Evolutionary conservation across 1,140 invertebrate genomes (phyloP).

Genomic region (Heliconius hermathena): DNA sequence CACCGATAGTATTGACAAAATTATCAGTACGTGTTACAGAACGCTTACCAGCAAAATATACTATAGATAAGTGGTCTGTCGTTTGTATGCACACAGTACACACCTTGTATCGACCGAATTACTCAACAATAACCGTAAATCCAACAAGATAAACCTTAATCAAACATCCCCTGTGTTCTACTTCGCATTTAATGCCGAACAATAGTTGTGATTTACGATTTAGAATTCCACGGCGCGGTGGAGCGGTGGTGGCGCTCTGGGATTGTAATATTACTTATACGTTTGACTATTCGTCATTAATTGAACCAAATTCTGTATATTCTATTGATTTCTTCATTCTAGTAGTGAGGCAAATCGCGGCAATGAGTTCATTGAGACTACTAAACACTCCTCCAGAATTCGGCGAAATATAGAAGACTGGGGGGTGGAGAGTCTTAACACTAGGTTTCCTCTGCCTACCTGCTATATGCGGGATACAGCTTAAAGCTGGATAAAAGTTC

Average conservation of each 20-base stretch:
- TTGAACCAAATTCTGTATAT: conserved; percentile 25
- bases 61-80: background rate
- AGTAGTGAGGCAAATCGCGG: no score
- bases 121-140: conserved; percentile 67
- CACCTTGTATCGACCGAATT: conserved; percentile 34
- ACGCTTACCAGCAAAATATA: background rate
- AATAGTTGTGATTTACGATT: conserved; percentile 79
- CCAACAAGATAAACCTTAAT: conserved; percentile 78
- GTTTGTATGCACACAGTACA: conserved; percentile 14
- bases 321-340: no score
- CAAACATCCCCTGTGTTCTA: conserved; percentile 66
- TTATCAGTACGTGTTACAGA: background rate
- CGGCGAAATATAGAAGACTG: no score
- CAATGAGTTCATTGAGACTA: no score
- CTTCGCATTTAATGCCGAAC: conserved; percentile 68
- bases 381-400: no score
- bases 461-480: no score
- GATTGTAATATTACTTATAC: conserved; percentile 66
- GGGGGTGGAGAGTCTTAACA: no score
- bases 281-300: conserved; percentile 33
- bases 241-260: conserved; percentile 35
- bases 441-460: no score
- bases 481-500: no score
- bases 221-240: conserved; percentile 51
- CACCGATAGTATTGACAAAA: background rate